Evolutionary conservation across 2,888 invertebrate genomes (phyloP), one percentile per base, ranked within the genome.

Genomic region (Lycaena phlaeas): DNA sequence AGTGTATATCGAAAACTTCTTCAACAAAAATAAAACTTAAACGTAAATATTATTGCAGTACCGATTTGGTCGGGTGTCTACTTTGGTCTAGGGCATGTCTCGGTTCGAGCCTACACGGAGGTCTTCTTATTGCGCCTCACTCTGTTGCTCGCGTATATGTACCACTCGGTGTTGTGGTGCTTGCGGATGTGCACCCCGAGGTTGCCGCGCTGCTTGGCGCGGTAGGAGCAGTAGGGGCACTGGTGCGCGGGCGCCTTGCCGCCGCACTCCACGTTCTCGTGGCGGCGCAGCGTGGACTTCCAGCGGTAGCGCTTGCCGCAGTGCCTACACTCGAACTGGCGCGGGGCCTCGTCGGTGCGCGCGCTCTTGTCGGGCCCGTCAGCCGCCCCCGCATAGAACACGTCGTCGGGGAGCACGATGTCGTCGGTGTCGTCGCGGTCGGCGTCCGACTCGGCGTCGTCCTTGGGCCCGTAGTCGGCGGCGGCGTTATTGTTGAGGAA

Each of bases 271-370:
- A 93, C 92, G 81, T 89, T 91, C 73, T 92, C 93, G 77, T 94
- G 94, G 3, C 92, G 88, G 7, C 92, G 87, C 85, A 93, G 86
- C 44, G 93, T 93, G 37, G 93, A 93, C 77, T 92, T 94, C 93
- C 94, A 94, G 57, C 93, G 89, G 72, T 94, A 94, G 51, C 90
- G 88, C 71, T 94, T 94, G 49, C 94, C 93, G 76, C 94, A 94
- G 65, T 93, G 93, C 38, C 92, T 87, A 63, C 94, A 94, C 36
- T 92, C 88, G 72, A 92, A 93, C 61, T 90, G 89, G 2, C 88
- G 76, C 53, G 77, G 76, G 18, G 87, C n/a, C n/a, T n/a, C 84
- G 57, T 87, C 88, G 62, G 68, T 72, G 22, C 57, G 44, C 51
- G 57, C 34, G 85, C 58, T 72, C 68, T 43, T 61, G 57, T 50